Evolutionary conservation across 2,797 vertebrate species (phyloP).

Genomic region (Artibeus jamaicensis): DNA sequence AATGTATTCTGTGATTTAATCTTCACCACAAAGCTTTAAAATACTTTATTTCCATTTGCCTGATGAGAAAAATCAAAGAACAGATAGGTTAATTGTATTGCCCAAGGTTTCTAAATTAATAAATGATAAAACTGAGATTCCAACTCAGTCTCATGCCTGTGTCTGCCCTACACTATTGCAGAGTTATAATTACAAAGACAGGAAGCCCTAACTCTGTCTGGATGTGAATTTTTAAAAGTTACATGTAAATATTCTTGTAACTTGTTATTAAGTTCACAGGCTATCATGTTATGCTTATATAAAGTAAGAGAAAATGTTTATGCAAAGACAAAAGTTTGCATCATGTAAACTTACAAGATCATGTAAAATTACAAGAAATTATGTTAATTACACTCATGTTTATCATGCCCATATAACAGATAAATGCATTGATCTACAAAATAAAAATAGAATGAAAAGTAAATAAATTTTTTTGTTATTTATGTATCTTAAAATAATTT

Average conservation of each 20-base stretch:
- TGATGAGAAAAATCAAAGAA: not conserved
- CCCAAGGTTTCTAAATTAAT: not conserved
- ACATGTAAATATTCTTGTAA: not conserved
- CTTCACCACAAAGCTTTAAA: not conserved
- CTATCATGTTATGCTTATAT: not conserved
- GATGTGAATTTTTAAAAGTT: not conserved
- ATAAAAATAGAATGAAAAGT: not conserved
- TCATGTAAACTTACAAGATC: not conserved
- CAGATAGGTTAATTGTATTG: not conserved
- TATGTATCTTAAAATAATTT: not conserved
- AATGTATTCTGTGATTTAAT: not conserved
- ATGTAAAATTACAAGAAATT: not conserved
- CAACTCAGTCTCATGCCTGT: not conserved
- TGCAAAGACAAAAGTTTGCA: not conserved
- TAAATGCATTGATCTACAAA: not conserved
- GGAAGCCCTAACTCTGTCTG: not conserved
- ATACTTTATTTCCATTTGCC: not conserved
- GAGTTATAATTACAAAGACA: not conserved
- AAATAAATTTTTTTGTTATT: not conserved
- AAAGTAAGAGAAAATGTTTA: not conserved
- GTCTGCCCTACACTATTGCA: not conserved
- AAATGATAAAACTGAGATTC: not conserved
- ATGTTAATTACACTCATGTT: not conserved
- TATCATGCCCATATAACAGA: not conserved
- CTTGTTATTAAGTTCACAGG: not conserved